Percentiles rank a stretch among this genome's conserved stretches.
phyloP scores from a whole-genome alignment of 2,888 invertebrate genomes.

The Callyntrura sp. region DNA sequence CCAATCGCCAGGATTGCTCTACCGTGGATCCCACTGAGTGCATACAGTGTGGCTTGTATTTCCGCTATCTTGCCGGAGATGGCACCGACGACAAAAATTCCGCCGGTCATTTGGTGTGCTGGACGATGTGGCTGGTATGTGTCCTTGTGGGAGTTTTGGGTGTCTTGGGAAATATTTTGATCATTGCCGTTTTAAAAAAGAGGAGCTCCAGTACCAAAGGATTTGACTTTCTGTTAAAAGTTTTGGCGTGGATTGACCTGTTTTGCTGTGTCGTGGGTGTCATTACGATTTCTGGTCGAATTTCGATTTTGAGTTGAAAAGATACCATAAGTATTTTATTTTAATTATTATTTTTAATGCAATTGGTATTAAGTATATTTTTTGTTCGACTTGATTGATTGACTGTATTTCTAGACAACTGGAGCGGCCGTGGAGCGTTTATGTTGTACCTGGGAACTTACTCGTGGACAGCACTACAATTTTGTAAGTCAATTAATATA shows the following conservation, averaged over 20 bases:
- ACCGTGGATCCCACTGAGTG: background rate
- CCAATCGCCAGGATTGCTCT: background rate
- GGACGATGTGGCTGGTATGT: background rate
- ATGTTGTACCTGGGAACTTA: background rate
- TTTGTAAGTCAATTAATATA: too few relatives aligned
- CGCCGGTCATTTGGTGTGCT: background rate
- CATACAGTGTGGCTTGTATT: background rate
- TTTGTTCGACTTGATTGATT: too few relatives aligned
- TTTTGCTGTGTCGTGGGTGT: background rate
- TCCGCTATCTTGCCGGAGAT: background rate
- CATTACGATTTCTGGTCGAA: background rate
- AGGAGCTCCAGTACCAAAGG: background rate
- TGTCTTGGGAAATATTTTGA: background rate
- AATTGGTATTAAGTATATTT: too few relatives aligned
- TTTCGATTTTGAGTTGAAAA: conserved; percentile 3
- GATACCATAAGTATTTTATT: too few relatives aligned
- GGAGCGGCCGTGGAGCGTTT: background rate
- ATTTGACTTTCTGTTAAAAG: background rate
- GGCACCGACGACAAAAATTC: background rate
- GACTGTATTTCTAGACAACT: too few relatives aligned
- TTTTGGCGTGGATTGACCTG: background rate
- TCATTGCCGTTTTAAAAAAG: background rate
- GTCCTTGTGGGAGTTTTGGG: background rate
- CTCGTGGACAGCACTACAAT: background rate
- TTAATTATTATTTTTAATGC: too few relatives aligned